phyloP scores from a whole-genome alignment of 2,113 vertebrate species.

The Leptosomus discolor region DNA sequence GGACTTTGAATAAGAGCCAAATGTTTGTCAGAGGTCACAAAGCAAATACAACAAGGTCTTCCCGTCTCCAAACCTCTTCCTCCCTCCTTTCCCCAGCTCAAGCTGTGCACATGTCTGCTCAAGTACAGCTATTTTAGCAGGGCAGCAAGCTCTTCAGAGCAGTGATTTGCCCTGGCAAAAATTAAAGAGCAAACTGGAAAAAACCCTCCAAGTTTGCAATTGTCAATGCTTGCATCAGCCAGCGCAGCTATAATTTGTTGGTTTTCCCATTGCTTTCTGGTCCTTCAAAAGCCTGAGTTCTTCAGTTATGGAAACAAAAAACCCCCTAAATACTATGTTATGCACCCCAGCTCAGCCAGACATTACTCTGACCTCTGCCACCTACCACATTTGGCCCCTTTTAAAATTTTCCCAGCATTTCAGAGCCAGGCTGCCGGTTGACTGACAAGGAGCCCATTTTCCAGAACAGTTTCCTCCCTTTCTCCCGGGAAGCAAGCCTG shows the following conservation, averaged over 20 bases:
- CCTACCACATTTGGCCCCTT: neutral
- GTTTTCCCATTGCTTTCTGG: neutral
- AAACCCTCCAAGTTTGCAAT: neutral
- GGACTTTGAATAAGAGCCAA: slow-evolving; percentile 7
- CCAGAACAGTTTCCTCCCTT: neutral
- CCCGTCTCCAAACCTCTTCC: neutral
- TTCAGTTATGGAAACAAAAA: neutral
- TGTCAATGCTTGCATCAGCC: neutral
- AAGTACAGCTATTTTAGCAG: neutral
- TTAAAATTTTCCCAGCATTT: neutral
- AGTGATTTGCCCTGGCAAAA: slow-evolving; percentile 15
- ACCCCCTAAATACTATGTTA: neutral
- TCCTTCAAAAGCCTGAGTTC: neutral
- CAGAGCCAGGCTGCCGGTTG: neutral
- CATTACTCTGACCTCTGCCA: neutral
- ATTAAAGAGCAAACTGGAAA: neutral
- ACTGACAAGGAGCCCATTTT: neutral
- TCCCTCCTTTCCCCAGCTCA: neutral
- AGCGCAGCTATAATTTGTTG: slow-evolving; percentile 1
- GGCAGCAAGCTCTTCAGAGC: neutral
- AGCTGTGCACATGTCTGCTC: slow-evolving; percentile 31
- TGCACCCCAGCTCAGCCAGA: neutral
- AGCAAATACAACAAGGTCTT: neutral
- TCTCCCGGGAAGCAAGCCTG: neutral
- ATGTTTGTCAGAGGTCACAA: slow-evolving; percentile 20